These are phyloP conservation scores for Trachymyrmex septentrionalis DNA, from an alignment of 1,140 invertebrate genomes.

Conservation along the genomic window DNA sequence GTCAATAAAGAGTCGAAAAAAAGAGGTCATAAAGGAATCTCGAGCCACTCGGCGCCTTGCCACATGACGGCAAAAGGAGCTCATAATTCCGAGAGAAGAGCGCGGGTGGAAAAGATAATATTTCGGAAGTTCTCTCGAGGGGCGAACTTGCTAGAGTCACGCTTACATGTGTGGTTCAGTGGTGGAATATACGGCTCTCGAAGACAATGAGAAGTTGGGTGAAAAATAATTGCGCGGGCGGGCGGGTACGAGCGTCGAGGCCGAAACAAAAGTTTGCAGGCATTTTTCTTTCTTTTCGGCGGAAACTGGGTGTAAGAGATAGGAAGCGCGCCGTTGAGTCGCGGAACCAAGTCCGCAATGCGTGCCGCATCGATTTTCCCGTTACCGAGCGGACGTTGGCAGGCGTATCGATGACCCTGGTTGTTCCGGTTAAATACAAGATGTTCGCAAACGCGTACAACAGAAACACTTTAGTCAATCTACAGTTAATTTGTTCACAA, in stretches of 20 bases:
- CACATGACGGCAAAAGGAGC: background rate
- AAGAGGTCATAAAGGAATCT: conserved; percentile 20
- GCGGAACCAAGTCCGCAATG: conserved; percentile 46
- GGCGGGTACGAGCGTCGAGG: conserved; percentile 7
- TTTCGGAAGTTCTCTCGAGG: conserved; percentile 60
- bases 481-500: background rate
- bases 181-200: conserved; percentile 32
- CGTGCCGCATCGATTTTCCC: conserved; percentile 56
- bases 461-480: background rate
- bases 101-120: conserved; percentile 19
- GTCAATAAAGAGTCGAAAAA: background rate
- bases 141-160: conserved; percentile 46
- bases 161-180: conserved; percentile 60
- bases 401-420: conserved; percentile 40
- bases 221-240: conserved; percentile 66
- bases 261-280: conserved; percentile 62
- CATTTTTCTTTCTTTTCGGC: conserved; percentile 63
- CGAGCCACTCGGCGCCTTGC: background rate
- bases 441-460: background rate
- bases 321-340: conserved; percentile 66
- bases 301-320: conserved; percentile 70
- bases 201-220: conserved; percentile 40
- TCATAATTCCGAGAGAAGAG: conserved; percentile 7
- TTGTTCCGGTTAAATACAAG: conserved; percentile 52
- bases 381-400: conserved; percentile 47